Conservation (phyloP, 2,797 vertebrate genomes). For the Liasis olivaceus region DNA sequence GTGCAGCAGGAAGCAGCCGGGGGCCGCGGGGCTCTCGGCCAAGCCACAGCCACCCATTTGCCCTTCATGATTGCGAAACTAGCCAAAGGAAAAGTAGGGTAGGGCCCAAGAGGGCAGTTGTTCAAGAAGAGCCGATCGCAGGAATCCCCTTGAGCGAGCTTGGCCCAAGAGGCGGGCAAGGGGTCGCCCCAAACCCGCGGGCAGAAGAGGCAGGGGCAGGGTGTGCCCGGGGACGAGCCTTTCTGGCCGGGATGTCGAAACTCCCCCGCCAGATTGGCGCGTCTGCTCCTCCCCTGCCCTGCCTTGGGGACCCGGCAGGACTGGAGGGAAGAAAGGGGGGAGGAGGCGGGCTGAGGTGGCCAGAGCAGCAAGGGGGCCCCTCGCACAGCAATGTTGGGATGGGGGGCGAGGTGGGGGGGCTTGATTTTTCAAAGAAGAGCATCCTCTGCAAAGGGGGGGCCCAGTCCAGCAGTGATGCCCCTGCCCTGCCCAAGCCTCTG, state of each 20-base stretch:
- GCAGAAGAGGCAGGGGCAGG: neutral
- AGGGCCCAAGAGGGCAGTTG: neutral
- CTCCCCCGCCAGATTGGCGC: neutral
- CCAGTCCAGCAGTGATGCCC: too few species aligned
- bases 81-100: too few species aligned
- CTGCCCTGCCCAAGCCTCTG: too few species aligned
- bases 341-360: too few species aligned
- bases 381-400: neutral
- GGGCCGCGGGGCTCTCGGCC: neutral
- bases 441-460: too few species aligned
- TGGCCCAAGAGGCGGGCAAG: neutral
- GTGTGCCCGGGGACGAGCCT: rapidly evolving
- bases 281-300: neutral
- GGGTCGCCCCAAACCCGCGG: too few species aligned
- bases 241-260: neutral
- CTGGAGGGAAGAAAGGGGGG: neutral
- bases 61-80: neutral
- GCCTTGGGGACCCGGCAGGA: neutral
- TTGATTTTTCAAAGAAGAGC: neutral
- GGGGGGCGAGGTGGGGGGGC: neutral
- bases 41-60: neutral
- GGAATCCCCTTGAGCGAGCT: neutral
- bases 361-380: too few species aligned
- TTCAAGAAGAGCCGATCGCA: neutral
- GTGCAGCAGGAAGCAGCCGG: neutral